Conservation (phyloP, 2,113 vertebrate species). For the Spheniscus mendiculus region DNA sequence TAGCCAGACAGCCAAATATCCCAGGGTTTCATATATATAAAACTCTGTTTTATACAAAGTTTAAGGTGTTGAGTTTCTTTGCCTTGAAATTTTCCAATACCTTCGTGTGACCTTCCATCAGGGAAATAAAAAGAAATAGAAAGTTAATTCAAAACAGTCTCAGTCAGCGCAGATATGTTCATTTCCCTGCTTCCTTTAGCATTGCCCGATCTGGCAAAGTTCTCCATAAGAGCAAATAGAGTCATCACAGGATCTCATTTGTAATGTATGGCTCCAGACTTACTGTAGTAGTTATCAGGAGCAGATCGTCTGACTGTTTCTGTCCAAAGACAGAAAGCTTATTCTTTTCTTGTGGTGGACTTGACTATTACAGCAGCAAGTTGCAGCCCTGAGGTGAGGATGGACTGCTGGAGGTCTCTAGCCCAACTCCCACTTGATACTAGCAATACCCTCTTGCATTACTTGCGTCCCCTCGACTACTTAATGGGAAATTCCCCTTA, state of each 20-base stretch:
- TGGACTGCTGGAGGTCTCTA: background rate
- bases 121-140: conserved; percentile 34
- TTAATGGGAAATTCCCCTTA: background rate
- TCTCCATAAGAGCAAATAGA: conserved; percentile 5
- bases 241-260: background rate
- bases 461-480: rapidly evolving
- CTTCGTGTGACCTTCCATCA: background rate
- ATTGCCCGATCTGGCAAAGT: background rate
- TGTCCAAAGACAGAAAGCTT: background rate
- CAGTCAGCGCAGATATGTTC: background rate
- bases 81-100: conserved; percentile 43
- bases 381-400: background rate
- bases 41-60: conserved; percentile 34
- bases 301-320: background rate
- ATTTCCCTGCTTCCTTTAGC: conserved; percentile 20
- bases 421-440: background rate
- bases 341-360: background rate
- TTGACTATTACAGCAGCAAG: background rate
- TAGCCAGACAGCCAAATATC: conserved; percentile 57
- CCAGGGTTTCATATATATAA: conserved; percentile 5
- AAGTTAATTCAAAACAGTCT: conserved; percentile 52
- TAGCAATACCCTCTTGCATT: background rate
- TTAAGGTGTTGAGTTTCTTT: conserved; percentile 54
- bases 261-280: background rate
- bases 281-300: background rate